These are phyloP conservation scores for Heliconius hermathena DNA, from an alignment of 1,140 invertebrate genomes.

Conservation along the genomic window DNA sequence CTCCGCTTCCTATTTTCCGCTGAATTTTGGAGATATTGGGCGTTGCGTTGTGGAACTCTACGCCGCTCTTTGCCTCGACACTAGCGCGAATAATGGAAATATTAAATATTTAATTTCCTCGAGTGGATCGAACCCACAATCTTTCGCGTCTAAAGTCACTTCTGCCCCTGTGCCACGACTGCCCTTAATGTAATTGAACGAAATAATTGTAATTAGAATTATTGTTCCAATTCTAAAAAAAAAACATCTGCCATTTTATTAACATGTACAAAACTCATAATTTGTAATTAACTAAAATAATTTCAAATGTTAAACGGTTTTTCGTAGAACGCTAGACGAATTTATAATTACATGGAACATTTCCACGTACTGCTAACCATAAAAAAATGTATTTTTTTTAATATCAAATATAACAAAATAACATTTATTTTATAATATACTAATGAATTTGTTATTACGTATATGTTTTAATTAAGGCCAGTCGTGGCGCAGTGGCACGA, in stretches of 20 bases:
- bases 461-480: no score
- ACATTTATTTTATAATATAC: neutral
- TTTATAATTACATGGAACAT: neutral
- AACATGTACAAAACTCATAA: slow-evolving; percentile 3
- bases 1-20: no score
- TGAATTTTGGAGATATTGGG: no score
- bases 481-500: no score
- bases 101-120: no score
- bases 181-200: no score
- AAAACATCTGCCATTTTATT: slow-evolving; percentile 10
- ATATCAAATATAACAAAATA: neutral
- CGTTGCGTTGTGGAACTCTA: no score
- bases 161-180: no score
- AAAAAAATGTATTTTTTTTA: neutral
- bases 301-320: neutral
- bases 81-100: no score
- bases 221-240: slow-evolving; percentile 4
- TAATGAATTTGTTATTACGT: neutral
- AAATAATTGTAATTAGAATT: slow-evolving; percentile 4
- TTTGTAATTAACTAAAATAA: slow-evolving; percentile 12
- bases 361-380: neutral
- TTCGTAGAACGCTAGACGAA: slow-evolving; percentile 1
- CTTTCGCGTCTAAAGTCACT: no score
- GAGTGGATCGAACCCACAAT: no score
- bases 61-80: no score